A percentile compares a stretch with the other conserved stretches of the same genome.
Conservation (phyloP, 2,797 vertebrate genomes). For the Cephalopachus bancanus region DNA sequence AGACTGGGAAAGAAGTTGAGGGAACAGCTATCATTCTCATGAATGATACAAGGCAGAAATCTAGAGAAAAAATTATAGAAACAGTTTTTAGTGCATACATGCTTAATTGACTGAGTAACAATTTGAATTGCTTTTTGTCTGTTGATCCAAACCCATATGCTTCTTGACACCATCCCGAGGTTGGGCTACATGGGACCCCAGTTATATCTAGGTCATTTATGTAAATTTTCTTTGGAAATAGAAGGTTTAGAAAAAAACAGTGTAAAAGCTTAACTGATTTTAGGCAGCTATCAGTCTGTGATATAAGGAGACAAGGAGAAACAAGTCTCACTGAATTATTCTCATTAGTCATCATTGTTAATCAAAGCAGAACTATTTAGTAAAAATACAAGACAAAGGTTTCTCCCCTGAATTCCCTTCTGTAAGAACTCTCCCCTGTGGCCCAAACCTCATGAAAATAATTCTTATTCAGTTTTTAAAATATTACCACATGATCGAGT, state of each 20-base stretch:
- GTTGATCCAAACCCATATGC: not conserved
- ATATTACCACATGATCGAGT: not conserved
- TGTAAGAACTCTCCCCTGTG: not conserved
- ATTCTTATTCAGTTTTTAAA: conserved; percentile 21
- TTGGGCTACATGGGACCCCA: not conserved
- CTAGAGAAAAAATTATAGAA: not conserved
- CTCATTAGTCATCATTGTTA: conserved; percentile 45
- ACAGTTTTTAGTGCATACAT: not conserved
- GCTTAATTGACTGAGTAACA: not conserved
- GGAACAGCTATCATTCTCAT: not conserved
- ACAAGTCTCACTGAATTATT: conserved; percentile 35
- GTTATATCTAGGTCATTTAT: conserved; percentile 42
- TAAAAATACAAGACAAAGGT: conserved; percentile 49
- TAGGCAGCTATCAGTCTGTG: conserved; percentile 5
- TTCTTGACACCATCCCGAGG: not conserved
- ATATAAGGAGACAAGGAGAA: conserved; percentile 10
- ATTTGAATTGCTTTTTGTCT: not conserved
- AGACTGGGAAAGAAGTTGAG: not conserved
- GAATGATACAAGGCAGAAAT: not conserved
- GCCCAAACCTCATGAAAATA: conserved; percentile 14
- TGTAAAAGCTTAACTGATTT: not conserved
- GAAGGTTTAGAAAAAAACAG: not conserved
- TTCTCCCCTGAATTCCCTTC: not conserved
- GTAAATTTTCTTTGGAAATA: not conserved
- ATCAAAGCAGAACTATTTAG: conserved; percentile 59